Evolutionary conservation across 2,797 vertebrate genomes (phyloP).

Genomic region (Propithecus deckenii): DNA sequence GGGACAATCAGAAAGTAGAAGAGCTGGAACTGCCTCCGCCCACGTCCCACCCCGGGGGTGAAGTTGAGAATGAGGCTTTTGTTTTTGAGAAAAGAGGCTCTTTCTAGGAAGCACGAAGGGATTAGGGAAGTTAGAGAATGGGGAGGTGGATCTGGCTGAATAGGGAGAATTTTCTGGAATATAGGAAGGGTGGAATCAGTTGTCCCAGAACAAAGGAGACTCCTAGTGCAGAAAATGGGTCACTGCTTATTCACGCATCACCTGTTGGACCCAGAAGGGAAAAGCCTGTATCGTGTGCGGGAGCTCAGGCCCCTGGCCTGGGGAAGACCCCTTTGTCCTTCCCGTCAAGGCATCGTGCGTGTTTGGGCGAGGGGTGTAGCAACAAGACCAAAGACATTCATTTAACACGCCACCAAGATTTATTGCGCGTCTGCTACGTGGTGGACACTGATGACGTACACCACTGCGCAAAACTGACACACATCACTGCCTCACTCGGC

Average conservation of each 20-base stretch:
- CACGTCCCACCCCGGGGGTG: background rate
- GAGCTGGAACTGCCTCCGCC: background rate
- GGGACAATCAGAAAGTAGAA: background rate
- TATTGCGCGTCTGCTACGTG: background rate
- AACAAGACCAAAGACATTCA: background rate
- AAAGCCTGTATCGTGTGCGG: background rate
- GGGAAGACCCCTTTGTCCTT: background rate
- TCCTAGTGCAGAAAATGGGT: background rate
- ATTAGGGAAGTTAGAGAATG: background rate
- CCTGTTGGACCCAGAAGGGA: background rate
- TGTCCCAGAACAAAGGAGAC: background rate
- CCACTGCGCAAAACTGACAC: background rate
- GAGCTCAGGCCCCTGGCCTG: background rate
- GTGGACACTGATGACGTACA: accelerated
- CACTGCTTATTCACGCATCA: background rate
- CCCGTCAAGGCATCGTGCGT: accelerated
- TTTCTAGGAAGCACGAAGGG: background rate
- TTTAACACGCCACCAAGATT: background rate
- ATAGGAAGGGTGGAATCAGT: background rate
- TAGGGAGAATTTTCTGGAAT: slow-evolving; percentile 17
- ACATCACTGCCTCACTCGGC: background rate
- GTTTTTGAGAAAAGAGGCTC: background rate
- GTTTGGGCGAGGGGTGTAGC: background rate
- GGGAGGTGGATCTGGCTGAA: background rate
- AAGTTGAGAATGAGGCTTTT: background rate